These are phyloP conservation scores for Gephyroberyx darwinii DNA, from an alignment of 2,797 vertebrate genomes.

Conservation along the genomic window DNA sequence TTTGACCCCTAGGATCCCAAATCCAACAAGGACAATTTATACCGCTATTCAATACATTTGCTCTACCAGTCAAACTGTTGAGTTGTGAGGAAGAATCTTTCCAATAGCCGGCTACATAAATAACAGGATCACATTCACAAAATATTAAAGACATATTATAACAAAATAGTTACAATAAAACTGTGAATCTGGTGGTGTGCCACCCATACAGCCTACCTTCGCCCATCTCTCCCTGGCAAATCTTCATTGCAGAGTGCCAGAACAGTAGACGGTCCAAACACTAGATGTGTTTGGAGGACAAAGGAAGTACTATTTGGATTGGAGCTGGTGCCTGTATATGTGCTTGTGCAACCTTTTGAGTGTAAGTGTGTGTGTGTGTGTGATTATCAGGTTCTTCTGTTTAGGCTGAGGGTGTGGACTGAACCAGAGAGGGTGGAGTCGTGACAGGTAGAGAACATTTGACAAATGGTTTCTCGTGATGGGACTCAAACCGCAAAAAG, in stretches of 20 bases:
- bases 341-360: background rate
- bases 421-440: slow-evolving; percentile 37
- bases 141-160: too few relatives aligned
- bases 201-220: slow-evolving; percentile 50
- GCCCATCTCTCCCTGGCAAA: slow-evolving; percentile 37
- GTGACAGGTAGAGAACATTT: slow-evolving; percentile 52
- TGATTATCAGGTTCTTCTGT: slow-evolving; percentile 18
- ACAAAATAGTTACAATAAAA: too few relatives aligned
- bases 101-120: too few relatives aligned
- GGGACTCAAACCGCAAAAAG: slow-evolving; percentile 18
- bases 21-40: too few relatives aligned
- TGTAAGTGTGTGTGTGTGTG: slow-evolving; percentile 7
- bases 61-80: too few relatives aligned
- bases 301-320: background rate
- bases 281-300: background rate
- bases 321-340: background rate
- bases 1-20: too few relatives aligned
- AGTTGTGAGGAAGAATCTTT: too few relatives aligned
- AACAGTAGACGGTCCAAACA: slow-evolving; percentile 13
- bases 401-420: slow-evolving; percentile 44
- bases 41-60: too few relatives aligned
- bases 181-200: too few relatives aligned
- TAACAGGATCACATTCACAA: too few relatives aligned
- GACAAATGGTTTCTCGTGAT: slow-evolving; percentile 37
- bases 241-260: slow-evolving; percentile 32